Conservation (phyloP, 2,113 vertebrate genomes). For the Sprattus sprattus region DNA sequence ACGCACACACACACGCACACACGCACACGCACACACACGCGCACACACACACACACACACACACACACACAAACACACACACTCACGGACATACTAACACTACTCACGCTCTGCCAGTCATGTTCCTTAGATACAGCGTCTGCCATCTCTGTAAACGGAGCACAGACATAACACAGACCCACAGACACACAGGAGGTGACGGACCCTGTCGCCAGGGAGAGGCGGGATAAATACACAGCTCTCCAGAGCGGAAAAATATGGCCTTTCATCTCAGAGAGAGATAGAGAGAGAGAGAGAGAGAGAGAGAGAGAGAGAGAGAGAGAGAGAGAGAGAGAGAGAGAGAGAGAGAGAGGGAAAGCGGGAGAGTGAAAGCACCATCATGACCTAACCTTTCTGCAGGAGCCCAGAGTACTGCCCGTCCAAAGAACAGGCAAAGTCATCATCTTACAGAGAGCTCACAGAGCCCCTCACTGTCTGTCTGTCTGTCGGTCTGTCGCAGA, state of each 20-base stretch:
- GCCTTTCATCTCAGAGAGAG: neutral
- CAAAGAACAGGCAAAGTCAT: neutral
- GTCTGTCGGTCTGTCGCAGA: neutral
- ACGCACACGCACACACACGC: neutral
- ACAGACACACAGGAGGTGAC: neutral
- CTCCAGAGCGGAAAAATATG: neutral
- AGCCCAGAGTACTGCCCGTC: neutral
- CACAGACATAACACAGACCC: conserved; percentile 4
- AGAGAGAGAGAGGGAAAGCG: neutral
- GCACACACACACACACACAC: neutral
- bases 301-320: neutral
- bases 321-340: neutral
- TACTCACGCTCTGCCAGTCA: neutral
- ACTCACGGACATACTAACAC: neutral
- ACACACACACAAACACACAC: neutral
- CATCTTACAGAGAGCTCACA: neutral
- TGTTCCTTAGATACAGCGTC: neutral
- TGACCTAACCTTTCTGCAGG: neutral
- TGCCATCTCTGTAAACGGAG: neutral
- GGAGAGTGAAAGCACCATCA: neutral
- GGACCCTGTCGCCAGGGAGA: neutral
- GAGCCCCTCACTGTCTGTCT: neutral
- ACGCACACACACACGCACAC: neutral
- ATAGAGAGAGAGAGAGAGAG: neutral
- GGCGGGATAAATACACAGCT: conserved; percentile 5